Evolutionary conservation across 1,140 invertebrate genomes (phyloP).

Genomic region (Eriocheir sinensis): DNA sequence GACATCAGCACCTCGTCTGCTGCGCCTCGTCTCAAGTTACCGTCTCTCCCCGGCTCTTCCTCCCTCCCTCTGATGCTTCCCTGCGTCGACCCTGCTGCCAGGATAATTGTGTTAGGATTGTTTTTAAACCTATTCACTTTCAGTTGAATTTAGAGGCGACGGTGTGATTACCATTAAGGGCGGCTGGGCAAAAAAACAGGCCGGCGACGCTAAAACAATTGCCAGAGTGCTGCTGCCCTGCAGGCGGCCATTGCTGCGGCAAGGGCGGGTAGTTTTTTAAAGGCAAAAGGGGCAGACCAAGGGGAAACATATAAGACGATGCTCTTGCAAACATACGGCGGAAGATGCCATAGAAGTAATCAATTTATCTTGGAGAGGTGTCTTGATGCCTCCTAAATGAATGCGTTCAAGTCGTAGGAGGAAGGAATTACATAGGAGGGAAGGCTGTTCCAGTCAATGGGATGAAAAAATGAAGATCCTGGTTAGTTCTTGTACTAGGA

Average conservation of each 20-base stretch:
- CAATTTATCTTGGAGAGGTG: too few species aligned
- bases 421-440: too few species aligned
- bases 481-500: too few species aligned
- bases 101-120: constrained; percentile 26
- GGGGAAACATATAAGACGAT: too few species aligned
- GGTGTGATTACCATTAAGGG: constrained; percentile 15
- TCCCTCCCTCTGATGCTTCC: neutral
- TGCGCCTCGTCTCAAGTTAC: neutral
- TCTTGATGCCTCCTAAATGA: too few species aligned
- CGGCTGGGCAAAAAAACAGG: neutral
- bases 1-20: neutral
- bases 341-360: too few species aligned
- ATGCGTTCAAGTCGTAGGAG: too few species aligned
- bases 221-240: neutral
- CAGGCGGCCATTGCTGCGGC: neutral
- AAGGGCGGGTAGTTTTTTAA: too few species aligned
- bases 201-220: neutral
- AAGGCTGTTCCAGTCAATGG: too few species aligned
- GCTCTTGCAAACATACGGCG: too few species aligned
- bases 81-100: neutral
- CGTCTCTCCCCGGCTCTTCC: neutral
- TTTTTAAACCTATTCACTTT: constrained; percentile 26
- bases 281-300: neutral
- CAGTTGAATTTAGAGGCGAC: constrained; percentile 1
- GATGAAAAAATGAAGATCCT: too few species aligned